Evolutionary conservation across 2,113 vertebrate species (phyloP).

Genomic region (Petrocephalus microphthalmus): DNA sequence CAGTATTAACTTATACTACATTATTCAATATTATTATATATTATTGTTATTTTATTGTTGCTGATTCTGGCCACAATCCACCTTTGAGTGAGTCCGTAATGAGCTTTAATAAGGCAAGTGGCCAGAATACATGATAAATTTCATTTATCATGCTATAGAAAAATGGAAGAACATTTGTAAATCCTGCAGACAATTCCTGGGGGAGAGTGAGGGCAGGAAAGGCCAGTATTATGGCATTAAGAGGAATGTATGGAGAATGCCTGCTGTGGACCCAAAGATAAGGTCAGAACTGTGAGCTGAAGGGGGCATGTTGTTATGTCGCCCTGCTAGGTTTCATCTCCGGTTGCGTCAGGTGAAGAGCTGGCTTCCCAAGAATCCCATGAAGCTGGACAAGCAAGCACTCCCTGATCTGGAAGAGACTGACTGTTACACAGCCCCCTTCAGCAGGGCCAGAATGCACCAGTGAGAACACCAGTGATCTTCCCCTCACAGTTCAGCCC

Average conservation of each 20-base stretch:
- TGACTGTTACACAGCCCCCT: conserved; percentile 94
- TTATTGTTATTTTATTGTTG: neutral
- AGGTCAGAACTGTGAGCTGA: neutral
- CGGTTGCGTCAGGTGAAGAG: conserved; percentile 83
- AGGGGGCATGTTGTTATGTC: neutral
- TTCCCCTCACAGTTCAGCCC: neutral
- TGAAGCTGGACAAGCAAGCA: conserved; percentile 95
- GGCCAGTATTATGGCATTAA: neutral
- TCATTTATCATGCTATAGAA: neutral
- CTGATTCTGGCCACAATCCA: neutral
- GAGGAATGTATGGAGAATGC: neutral
- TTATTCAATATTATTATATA: neutral
- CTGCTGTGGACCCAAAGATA: neutral
- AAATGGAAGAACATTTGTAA: neutral
- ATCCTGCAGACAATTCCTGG: neutral
- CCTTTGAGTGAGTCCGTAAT: neutral
- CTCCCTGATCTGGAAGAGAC: conserved; percentile 88
- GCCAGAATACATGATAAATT: neutral
- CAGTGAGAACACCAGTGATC: conserved; percentile 68
- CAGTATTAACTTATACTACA: neutral
- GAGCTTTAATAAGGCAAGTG: neutral
- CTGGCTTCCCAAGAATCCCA: conserved; percentile 91
- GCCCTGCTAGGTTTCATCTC: conserved; percentile 66
- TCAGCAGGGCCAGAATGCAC: conserved; percentile 89
- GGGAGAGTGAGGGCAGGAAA: neutral